Evolutionary conservation across 1,140 invertebrate species (phyloP).

Genomic region (Octopus sinensis): DNA sequence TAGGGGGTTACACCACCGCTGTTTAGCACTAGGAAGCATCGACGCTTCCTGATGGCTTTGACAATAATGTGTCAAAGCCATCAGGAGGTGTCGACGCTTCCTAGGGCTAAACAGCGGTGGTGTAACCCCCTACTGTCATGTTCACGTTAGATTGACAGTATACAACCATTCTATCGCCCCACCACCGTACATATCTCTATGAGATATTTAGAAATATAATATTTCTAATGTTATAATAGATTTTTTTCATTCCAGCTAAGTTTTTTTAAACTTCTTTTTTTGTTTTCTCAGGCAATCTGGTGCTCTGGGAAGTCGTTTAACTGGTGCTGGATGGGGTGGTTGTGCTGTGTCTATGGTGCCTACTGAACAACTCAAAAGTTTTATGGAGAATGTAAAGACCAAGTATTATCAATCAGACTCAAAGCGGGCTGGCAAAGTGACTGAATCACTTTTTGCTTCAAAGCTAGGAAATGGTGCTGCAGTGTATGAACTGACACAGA

Average conservation of each 20-base stretch:
- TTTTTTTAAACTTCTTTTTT: background rate
- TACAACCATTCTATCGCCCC: too few species aligned
- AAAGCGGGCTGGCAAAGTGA: constrained; percentile 41
- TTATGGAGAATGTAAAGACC: constrained; percentile 70
- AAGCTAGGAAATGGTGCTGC: constrained; percentile 61
- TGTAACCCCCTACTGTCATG: too few species aligned
- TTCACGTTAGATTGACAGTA: too few species aligned
- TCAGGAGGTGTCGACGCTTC: too few species aligned
- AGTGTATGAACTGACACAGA: too few species aligned
- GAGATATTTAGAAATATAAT: background rate
- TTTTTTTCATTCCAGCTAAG: background rate
- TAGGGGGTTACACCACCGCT: too few species aligned
- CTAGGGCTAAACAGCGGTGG: too few species aligned
- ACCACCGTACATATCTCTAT: too few species aligned
- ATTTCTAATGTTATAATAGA: background rate
- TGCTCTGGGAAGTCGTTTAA: constrained; percentile 81
- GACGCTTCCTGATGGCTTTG: too few species aligned
- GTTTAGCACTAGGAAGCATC: too few species aligned
- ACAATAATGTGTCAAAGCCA: too few species aligned
- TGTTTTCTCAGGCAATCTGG: constrained; percentile 60
- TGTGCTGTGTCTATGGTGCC: constrained; percentile 85
- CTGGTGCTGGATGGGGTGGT: constrained; percentile 92
- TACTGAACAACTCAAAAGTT: constrained; percentile 66
- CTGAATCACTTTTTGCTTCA: constrained; percentile 63
- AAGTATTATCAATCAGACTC: constrained; percentile 62